Conservation (phyloP, 2,797 vertebrate species). For the Clarias pachynema region DNA sequence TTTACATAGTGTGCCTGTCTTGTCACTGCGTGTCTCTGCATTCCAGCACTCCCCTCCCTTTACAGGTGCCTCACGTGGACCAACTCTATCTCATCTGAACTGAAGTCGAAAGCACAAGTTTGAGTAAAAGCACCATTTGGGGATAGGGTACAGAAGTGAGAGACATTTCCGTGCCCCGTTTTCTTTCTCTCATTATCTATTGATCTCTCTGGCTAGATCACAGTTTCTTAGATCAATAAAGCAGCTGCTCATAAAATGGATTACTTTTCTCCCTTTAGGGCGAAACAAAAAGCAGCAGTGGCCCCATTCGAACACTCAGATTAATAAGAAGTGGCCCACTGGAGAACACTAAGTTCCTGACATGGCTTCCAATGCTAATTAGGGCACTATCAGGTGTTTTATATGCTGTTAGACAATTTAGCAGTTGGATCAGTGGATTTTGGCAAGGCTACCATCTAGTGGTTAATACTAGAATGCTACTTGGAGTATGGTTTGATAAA, state of each 20-base stretch:
- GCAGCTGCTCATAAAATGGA: constrained; percentile 16
- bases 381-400: constrained; percentile 22
- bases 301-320: not conserved
- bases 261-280: constrained; percentile 3
- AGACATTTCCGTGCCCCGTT: not conserved
- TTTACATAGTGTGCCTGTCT: constrained; percentile 32
- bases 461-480: constrained; percentile 36
- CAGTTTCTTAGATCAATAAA: constrained; percentile 33
- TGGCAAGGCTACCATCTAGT: constrained; percentile 60
- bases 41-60: constrained; percentile 31
- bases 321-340: constrained; percentile 15
- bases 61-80: constrained; percentile 25
- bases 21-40: constrained; percentile 42
- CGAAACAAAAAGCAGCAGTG: constrained; percentile 24
- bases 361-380: constrained; percentile 34
- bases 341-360: constrained; percentile 21
- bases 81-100: not conserved
- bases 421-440: not conserved
- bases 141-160: not conserved
- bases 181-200: constrained; percentile 13
- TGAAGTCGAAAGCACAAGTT: not conserved
- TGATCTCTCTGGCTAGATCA: not conserved
- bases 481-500: not conserved
- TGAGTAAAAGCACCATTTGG: not conserved
- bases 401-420: constrained; percentile 9